phyloP scores from a whole-genome alignment of 2,113 vertebrate genomes.

The Emydocephalus ijimae region DNA sequence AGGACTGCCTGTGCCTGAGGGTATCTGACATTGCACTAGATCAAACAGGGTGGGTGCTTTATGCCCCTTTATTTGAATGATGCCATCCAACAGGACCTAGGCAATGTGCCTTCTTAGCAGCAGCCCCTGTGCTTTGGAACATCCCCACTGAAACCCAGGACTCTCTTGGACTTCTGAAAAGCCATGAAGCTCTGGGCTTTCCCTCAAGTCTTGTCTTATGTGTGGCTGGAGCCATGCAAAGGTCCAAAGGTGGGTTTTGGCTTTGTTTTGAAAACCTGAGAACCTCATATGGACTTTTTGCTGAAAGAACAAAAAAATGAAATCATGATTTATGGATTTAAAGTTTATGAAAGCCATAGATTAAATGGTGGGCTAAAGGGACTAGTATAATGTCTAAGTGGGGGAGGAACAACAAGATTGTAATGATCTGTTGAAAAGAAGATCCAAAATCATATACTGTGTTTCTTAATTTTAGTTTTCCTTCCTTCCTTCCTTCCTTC shows the following conservation, averaged over 20 bases:
- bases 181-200: not conserved
- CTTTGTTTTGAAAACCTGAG: too few species aligned
- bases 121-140: not conserved
- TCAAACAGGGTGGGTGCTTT: not conserved
- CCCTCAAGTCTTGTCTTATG: not conserved
- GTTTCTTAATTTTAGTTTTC: not conserved
- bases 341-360: not conserved
- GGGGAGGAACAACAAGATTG: not conserved
- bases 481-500: not conserved
- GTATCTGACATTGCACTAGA: not conserved
- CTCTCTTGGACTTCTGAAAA: not conserved
- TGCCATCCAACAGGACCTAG: not conserved
- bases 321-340: not conserved
- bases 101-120: not conserved
- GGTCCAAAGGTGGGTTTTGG: not conserved
- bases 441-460: not conserved
- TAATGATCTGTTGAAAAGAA: not conserved
- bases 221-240: not conserved
- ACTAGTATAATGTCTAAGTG: not conserved
- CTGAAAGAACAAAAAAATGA: not conserved
- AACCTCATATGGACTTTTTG: not conserved
- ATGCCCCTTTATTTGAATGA: not conserved
- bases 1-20: not conserved
- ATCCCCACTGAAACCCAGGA: not conserved
- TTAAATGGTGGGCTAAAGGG: not conserved